Evolutionary conservation across 2,888 invertebrate species (phyloP).

Genomic region (Galerucella calmariensis): DNA sequence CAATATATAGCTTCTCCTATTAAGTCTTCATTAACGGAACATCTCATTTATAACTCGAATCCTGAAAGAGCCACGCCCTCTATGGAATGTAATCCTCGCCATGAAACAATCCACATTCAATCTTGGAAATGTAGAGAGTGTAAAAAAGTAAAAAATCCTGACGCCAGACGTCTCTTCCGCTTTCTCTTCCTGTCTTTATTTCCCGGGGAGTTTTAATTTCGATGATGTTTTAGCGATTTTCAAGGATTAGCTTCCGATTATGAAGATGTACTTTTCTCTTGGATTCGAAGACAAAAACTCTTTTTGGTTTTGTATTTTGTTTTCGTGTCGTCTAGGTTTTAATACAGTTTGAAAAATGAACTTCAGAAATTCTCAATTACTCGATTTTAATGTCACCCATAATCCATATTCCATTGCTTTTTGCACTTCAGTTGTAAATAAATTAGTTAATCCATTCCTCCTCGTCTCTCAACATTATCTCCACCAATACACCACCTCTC

Average conservation of each 20-base stretch:
- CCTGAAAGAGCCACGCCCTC: conserved; percentile 35
- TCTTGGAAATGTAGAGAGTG: conserved; percentile 51
- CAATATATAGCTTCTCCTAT: conserved; percentile 38
- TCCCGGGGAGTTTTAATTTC: conserved; percentile 28
- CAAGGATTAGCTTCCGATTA: conserved; percentile 34
- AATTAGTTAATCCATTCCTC: no score
- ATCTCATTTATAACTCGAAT: conserved; percentile 41
- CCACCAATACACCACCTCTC: no score
- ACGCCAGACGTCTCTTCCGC: conserved; percentile 44
- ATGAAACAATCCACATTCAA: conserved; percentile 46
- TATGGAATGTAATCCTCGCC: conserved; percentile 33
- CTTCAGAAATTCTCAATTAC: no score
- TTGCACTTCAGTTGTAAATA: no score
- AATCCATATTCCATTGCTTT: no score
- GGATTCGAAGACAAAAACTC: neutral
- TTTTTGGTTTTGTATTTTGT: neutral
- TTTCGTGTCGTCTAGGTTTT: neutral
- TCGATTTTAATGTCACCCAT: no score
- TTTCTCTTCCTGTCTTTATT: conserved; percentile 30
- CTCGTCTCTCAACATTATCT: no score
- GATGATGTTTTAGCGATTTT: conserved; percentile 33
- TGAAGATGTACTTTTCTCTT: conserved; percentile 1
- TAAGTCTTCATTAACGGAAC: conserved; percentile 42
- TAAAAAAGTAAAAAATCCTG: conserved; percentile 53
- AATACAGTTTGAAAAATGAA: no score